Conservation (phyloP, 2,113 vertebrate genomes). For the Indicator indicator region DNA sequence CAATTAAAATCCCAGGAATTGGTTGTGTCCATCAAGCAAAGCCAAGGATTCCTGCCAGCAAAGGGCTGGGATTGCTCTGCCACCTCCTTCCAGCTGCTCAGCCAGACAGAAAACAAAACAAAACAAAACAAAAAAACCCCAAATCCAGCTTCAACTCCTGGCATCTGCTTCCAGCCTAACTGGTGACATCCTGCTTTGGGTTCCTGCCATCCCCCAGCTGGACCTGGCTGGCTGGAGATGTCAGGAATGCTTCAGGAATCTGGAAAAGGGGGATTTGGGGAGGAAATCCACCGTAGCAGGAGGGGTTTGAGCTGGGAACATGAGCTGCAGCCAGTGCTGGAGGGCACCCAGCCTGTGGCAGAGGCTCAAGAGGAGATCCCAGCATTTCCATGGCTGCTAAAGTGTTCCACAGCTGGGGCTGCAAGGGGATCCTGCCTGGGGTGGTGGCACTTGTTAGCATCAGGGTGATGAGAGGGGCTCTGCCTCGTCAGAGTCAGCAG, state of each 20-base stretch:
- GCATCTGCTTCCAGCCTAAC: not conserved
- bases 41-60: not conserved
- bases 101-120: not conserved
- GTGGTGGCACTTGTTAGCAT: not conserved
- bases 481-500: not conserved
- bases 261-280: not conserved
- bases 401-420: not conserved
- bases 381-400: not conserved
- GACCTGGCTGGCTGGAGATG: not conserved
- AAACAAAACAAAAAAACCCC: too few species aligned
- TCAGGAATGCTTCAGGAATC: conserved; percentile 4
- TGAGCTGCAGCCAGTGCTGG: not conserved
- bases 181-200: not conserved
- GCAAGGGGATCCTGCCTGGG: not conserved
- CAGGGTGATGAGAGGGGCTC: not conserved
- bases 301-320: not conserved
- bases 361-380: not conserved
- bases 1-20: not conserved
- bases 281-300: conserved; percentile 3
- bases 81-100: not conserved
- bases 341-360: not conserved
- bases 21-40: not conserved
- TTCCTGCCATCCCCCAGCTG: conserved; percentile 33
- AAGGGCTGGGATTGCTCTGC: not conserved
- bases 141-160: not conserved